Conservation (phyloP, 2,113 vertebrate genomes). For the Podarcis raffonei region DNA sequence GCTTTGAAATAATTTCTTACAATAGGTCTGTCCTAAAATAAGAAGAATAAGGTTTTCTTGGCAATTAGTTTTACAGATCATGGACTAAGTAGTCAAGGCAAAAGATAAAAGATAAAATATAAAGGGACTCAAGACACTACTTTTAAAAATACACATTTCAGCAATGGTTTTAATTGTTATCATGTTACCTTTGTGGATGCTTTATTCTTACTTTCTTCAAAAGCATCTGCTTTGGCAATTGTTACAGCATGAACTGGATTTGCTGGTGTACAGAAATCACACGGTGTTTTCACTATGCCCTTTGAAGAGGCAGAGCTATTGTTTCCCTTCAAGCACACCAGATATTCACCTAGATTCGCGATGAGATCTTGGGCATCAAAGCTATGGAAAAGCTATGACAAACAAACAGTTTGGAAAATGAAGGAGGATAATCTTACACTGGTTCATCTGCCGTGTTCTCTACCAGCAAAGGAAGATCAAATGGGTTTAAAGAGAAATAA, state of each 20-base stretch:
- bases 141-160: neutral
- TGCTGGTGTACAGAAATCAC: neutral
- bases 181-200: neutral
- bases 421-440: slow-evolving; percentile 37
- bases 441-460: slow-evolving; percentile 18
- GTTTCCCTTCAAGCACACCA: slow-evolving; percentile 42
- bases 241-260: neutral
- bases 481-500: slow-evolving; percentile 48
- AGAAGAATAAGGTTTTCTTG: neutral
- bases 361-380: slow-evolving; percentile 43
- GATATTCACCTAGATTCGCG: slow-evolving; percentile 49
- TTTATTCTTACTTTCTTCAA: slow-evolving; percentile 18
- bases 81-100: neutral
- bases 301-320: slow-evolving; percentile 50
- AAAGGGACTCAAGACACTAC: neutral
- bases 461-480: slow-evolving; percentile 44
- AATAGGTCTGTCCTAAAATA: neutral
- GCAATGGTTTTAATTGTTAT: neutral
- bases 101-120: neutral
- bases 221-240: neutral
- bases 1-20: neutral
- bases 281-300: slow-evolving; percentile 40
- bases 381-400: slow-evolving; percentile 42
- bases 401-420: slow-evolving; percentile 52
- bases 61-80: neutral